Conservation (phyloP, 2,888 invertebrate genomes). For the Parasteatoda lunata region DNA sequence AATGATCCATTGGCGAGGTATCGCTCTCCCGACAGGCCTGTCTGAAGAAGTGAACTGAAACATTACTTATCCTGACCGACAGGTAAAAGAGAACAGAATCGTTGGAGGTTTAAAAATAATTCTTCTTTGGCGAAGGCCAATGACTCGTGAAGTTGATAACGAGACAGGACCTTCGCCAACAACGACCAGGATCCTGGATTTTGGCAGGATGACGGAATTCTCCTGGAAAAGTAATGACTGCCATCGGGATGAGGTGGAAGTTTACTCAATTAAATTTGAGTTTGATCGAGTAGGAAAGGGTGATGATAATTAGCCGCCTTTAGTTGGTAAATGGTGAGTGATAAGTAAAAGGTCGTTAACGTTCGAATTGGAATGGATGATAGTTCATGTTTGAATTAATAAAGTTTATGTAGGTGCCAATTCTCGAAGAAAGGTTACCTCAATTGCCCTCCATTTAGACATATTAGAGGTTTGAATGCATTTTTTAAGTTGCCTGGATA, state of each 20-base stretch:
- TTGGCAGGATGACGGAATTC: neutral
- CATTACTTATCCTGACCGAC: slow-evolving; percentile 56
- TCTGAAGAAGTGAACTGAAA: slow-evolving; percentile 50
- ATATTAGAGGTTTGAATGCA: no score
- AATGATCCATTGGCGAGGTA: slow-evolving; percentile 59
- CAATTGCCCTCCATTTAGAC: no score
- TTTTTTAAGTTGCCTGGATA: no score
- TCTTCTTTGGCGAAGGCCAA: slow-evolving; percentile 58
- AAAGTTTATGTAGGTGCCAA: no score
- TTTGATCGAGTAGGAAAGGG: neutral
- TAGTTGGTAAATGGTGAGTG: no score
- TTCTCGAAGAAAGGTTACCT: no score
- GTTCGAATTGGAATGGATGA: no score
- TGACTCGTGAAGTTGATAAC: slow-evolving; percentile 66
- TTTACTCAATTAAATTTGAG: neutral
- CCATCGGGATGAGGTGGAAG: neutral
- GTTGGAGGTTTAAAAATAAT: slow-evolving; percentile 54
- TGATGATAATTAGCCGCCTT: neutral
- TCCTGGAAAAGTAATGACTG: neutral
- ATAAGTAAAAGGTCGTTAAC: no score
- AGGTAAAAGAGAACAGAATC: slow-evolving; percentile 37
- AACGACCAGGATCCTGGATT: neutral
- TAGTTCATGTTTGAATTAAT: no score
- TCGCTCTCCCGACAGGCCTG: slow-evolving; percentile 38
- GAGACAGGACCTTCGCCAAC: slow-evolving; percentile 22